Base-by-base conservation (phyloP, 2,113 vertebrate species). In the Andinoacara biseriatus region DNA sequence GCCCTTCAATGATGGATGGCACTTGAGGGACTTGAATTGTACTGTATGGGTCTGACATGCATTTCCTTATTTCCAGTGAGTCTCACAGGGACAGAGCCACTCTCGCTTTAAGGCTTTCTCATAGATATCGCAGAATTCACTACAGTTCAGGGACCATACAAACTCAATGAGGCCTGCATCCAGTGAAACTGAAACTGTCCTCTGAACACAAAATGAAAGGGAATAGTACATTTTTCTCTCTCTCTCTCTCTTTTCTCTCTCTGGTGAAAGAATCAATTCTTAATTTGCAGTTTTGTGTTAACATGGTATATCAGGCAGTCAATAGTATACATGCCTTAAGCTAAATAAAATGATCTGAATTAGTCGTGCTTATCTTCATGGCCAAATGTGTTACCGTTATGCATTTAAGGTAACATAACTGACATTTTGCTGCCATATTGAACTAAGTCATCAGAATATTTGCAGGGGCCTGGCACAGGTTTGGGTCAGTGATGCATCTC, bases 1-100 rank as follows among this genome's bases (percentile, higher is more conserved):
- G 94, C 90, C 93, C 95, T 93, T 91, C 91, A 89, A 93, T 96
- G 94, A 96, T 95, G 93, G 94, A 95, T 95, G 90, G 89, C 90
- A 95, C 94, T 94, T 91, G 92, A 94, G 95, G 94, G 94, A 95
- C 88, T 92, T 59, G 90, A 93, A 87, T 94, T 88, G 93, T 85
- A 91, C 86, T 87, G 85, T 92, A 90, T 91, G 87, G 89, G 84
- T 87, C 91, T 92, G 93, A 95, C 93, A 94, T 94, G 93, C 84
- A 94, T 93, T 95, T 94, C 92, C 91, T 93, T 94, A 94, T 94
- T 94, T 95, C 85, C 87, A 86, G 90, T 85, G 80, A 91, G 82
- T 90, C 91, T 90, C 91, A 82, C 82, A 93, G 92, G 94, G 94
- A 84, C 62, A 52, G 62, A 90, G 76, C 84, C 29, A 43, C 81